Evolutionary conservation across 2,888 invertebrate species (phyloP).

Genomic region (Caenorhabditis sp.): DNA sequence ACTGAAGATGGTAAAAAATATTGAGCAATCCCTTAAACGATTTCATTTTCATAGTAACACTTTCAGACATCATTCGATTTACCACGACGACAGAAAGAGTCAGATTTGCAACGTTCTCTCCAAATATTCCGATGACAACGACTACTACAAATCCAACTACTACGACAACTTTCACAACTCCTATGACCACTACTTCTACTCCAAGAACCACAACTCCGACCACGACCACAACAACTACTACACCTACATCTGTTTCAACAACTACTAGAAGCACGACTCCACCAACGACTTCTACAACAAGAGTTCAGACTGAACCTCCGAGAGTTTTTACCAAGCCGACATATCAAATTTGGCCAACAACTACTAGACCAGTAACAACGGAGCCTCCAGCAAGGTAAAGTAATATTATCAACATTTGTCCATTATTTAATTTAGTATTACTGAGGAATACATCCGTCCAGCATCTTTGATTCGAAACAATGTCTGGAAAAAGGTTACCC

Average conservation of each 20-base stretch:
- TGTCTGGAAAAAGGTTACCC: conserved; percentile 60
- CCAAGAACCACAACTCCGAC: conserved; percentile 40
- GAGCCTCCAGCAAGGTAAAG: not conserved
- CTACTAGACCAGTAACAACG: conserved; percentile 31
- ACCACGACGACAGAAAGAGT: conserved; percentile 47
- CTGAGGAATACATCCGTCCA: conserved; percentile 32
- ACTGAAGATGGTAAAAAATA: conserved; percentile 39
- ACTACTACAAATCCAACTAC: conserved; percentile 21
- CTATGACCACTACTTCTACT: conserved; percentile 7
- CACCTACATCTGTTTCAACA: conserved; percentile 25
- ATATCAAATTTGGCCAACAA: conserved; percentile 65
- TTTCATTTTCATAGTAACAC: not conserved
- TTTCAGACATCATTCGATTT: conserved; percentile 50
- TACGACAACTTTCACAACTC: conserved; percentile 27
- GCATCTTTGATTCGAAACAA: conserved; percentile 47
- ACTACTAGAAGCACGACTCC: too few relatives aligned
- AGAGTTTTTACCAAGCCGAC: conserved; percentile 49
- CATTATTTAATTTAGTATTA: conserved; percentile 12
- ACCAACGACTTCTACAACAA: conserved; percentile 13
- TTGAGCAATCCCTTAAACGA: not conserved
- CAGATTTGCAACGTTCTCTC: conserved; percentile 52
- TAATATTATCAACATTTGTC: not conserved
- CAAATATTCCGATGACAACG: conserved; percentile 43
- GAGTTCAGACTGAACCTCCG: conserved; percentile 12
- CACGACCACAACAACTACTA: conserved; percentile 35